These are phyloP conservation scores for Lycopodina hypogea DNA, from an alignment of 37 sponge, comb jelly and placozoan species.

Conservation along the genomic window DNA sequence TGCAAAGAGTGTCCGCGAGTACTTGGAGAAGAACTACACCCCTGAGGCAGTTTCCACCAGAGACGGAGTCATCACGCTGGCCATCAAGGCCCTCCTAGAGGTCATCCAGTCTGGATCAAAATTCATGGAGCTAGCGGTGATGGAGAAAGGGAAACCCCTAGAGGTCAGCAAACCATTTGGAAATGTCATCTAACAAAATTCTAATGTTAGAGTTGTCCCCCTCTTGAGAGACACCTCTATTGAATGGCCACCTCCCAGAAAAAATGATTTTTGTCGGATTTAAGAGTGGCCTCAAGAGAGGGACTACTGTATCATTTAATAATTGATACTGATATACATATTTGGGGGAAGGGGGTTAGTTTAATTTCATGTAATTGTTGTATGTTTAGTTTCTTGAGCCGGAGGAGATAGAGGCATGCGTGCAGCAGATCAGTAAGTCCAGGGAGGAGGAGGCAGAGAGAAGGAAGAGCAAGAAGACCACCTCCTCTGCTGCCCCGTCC, in stretches of 20 bases:
- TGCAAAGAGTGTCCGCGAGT: constrained; percentile 97
- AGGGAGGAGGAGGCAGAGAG: constrained; percentile 91
- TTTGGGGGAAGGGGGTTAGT: too few relatives aligned
- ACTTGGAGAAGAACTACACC: constrained; percentile 92
- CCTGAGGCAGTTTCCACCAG: constrained; percentile 75
- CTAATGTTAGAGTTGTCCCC: not conserved
- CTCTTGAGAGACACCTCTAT: too few relatives aligned
- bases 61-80: constrained; percentile 81
- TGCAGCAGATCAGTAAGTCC: constrained; percentile 83
- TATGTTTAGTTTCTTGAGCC: constrained; percentile 68
- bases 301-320: too few relatives aligned
- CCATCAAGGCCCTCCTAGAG: constrained; percentile 89
- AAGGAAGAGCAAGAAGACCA: constrained; percentile 65
- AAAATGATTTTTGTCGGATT: too few relatives aligned
- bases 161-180: constrained; percentile 34
- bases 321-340: too few relatives aligned
- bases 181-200: not conserved
- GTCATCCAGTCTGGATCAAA: constrained; percentile 97
- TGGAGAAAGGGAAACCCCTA: constrained; percentile 83
- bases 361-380: not conserved
- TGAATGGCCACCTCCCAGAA: too few relatives aligned
- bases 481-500: not conserved
- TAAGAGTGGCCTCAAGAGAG: too few relatives aligned
- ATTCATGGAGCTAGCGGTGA: constrained; percentile 93
- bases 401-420: constrained; percentile 76